A percentile compares a stretch with the other conserved stretches of the same genome.
Conservation (phyloP, 92 coral and sea anemone species). For the Parazoanthus swiftii region DNA sequence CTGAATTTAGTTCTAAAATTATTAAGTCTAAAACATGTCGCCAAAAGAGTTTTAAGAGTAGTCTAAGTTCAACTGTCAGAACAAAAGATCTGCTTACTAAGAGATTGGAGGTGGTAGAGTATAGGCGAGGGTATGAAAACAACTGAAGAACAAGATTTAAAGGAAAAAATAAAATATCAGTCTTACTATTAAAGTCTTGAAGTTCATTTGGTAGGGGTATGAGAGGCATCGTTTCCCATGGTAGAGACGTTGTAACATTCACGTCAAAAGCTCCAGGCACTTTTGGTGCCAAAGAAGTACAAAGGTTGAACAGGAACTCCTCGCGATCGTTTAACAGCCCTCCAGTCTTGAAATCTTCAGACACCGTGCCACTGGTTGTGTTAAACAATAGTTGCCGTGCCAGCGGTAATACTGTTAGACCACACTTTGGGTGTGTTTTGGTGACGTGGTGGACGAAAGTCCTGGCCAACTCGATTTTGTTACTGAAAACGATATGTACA, state of each 20-base stretch:
- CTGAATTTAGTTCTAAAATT: background rate
- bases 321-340: constrained; percentile 23
- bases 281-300: constrained; percentile 43
- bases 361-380: background rate
- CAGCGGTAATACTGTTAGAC: constrained; percentile 8
- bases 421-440: constrained; percentile 5
- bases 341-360: constrained; percentile 1
- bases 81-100: no score
- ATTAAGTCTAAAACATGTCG: no score
- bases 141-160: background rate
- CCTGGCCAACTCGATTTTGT: background rate
- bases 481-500: background rate
- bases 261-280: constrained; percentile 55
- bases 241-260: constrained; percentile 30
- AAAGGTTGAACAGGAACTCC: constrained; percentile 43
- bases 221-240: constrained; percentile 62
- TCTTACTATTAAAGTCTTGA: constrained; percentile 35
- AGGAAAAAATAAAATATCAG: background rate
- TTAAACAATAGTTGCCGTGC: background rate
- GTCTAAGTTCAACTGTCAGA: background rate
- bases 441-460: background rate
- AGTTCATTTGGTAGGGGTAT: constrained; percentile 54
- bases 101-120: background rate
- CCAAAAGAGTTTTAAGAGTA: no score
- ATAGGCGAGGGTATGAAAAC: background rate